Base-by-base conservation (phyloP, 2,113 vertebrate genomes). In the Hepsetus odoe region DNA sequence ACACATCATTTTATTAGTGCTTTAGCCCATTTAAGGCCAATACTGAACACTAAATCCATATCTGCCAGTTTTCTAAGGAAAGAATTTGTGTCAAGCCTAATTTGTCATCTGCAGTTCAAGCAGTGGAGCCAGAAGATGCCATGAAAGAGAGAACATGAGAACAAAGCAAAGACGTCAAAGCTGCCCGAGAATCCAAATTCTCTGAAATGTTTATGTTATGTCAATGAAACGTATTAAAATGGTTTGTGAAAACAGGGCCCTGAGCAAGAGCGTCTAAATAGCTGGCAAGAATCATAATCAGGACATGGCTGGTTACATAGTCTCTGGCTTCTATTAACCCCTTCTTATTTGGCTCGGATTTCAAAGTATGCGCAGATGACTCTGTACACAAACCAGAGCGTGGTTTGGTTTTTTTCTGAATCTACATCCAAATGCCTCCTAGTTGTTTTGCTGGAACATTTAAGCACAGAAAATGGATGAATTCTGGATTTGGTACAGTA, bases 321-420 rank as follows among this genome's bases (percentile, higher is more conserved):
- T 69, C 22, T 72, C 73, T 80, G 73, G 73, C 61, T 77, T 46
- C 58, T 58, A 68, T 65, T 80, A 72, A 62, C 46, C 59, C 16
- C 44, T 82, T 75, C 76, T 64, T 55, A 58, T 58, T 46, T 53
- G 67, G 56, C 22, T 78, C 51, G 61, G 44, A 79, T 81, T 78
- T 79, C 40, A 75, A 68, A 75, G 33, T 51, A 44, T 26, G 35
- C 22, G 12, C 26, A 59, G 59, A 62, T 74, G 32, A 68, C 51
- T n/a, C 5, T 26, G 30, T 44, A 11, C 18, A 44, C 10, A 67
- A 40, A 67, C 35, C 40, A 30, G 22, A 22, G 64, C 16, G 5
- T 9, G 16, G 13, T 49, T 30, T 24, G 14, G 26, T 61, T 18
- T 51, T 4, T 65, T 64, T 32, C 38, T 11, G n/a, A 30, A 3